Evolutionary conservation across 2,797 vertebrate genomes (phyloP).

Genomic region (Betta splendens): DNA sequence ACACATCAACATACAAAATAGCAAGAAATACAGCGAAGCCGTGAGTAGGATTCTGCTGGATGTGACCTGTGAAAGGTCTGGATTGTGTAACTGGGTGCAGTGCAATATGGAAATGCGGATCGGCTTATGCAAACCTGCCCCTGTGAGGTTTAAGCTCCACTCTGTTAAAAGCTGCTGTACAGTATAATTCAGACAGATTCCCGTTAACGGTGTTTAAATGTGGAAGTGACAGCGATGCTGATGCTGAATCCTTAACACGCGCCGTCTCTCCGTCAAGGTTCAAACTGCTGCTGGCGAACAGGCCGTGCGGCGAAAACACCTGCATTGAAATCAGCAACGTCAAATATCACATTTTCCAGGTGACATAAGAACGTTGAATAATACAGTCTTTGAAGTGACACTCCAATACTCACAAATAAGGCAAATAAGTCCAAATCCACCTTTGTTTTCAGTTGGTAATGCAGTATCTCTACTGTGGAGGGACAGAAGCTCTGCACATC

Average conservation of each 20-base stretch:
- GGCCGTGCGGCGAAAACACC: conserved; percentile 91
- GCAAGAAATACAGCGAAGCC: neutral
- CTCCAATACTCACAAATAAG: too few species aligned
- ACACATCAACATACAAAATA: neutral
- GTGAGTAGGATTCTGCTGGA: neutral
- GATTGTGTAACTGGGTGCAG: neutral
- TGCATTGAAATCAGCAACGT: conserved; percentile 99
- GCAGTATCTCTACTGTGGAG: conserved; percentile 97
- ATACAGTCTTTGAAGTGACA: neutral
- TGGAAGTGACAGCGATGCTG: neutral
- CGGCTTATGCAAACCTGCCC: neutral
- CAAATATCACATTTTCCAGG: conserved; percentile 98
- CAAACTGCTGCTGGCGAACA: conserved; percentile 93
- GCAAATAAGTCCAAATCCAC: too few species aligned
- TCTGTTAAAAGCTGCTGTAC: neutral
- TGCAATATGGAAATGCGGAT: neutral
- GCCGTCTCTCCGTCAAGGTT: conserved; percentile 82
- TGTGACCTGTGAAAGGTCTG: neutral
- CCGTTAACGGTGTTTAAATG: neutral
- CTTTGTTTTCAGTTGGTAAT: conserved; percentile 97
- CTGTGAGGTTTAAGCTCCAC: neutral
- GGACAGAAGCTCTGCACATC: conserved; percentile 93
- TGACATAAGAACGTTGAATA: conserved; percentile 57
- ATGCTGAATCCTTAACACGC: too few species aligned
- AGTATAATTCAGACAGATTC: neutral